Percentiles rank a stretch among this genome's conserved stretches.
Conservation (phyloP, 2,113 vertebrate genomes). For the Chloroceryle aenea region DNA sequence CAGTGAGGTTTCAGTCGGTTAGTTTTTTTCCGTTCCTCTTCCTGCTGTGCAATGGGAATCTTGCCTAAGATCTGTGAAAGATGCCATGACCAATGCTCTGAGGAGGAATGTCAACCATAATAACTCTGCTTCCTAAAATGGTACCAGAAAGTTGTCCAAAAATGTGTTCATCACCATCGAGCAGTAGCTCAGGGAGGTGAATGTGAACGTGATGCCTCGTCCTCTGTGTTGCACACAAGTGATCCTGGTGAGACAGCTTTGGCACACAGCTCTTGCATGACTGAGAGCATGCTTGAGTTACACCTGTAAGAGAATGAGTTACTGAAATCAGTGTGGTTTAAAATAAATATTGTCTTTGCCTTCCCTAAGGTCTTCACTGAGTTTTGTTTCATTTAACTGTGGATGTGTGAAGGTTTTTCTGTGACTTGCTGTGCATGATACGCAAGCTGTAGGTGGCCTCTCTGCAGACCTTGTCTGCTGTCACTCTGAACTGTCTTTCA, state of each 20-base stretch:
- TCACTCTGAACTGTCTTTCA: neutral
- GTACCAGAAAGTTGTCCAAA: neutral
- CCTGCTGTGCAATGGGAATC: neutral
- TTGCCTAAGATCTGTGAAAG: neutral
- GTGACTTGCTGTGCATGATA: neutral
- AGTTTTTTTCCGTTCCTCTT: neutral
- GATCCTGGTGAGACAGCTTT: neutral
- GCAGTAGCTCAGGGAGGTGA: neutral
- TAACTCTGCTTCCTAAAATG: neutral
- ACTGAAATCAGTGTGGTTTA: neutral
- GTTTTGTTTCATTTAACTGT: neutral
- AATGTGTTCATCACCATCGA: neutral
- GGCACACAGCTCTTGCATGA: neutral
- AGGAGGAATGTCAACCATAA: neutral
- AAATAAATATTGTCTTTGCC: neutral
- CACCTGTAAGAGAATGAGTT: neutral
- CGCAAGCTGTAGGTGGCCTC: neutral
- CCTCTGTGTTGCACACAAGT: neutral
- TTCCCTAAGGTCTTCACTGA: neutral
- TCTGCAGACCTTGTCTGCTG: neutral
- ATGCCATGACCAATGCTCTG: neutral
- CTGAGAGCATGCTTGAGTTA: neutral
- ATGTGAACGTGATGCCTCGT: neutral
- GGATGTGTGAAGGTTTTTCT: neutral
- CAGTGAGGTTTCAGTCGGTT: neutral